Percentiles rank a stretch among this genome's conserved stretches.
Evolutionary conservation across 2,113 vertebrate genomes (phyloP).

Genomic region (Chaetura pelagica): DNA sequence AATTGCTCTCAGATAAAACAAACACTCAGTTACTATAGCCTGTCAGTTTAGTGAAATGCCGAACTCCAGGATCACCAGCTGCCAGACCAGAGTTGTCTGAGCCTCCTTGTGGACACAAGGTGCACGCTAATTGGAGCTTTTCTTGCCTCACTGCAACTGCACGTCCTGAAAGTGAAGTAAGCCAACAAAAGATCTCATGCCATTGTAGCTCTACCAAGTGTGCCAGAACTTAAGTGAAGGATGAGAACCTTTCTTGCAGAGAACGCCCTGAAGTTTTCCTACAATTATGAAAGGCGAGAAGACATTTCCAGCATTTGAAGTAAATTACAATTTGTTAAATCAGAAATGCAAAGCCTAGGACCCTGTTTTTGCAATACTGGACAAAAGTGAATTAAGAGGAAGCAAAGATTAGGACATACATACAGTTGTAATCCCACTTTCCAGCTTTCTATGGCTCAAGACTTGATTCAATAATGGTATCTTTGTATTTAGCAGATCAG

Average conservation of each 20-base stretch:
- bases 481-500: neutral
- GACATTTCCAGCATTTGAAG: neutral
- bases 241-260: neutral
- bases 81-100: neutral
- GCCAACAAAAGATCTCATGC: neutral
- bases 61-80: accelerated
- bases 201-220: accelerated
- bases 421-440: neutral
- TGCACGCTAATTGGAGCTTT: accelerated
- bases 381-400: neutral
- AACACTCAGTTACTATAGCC: neutral
- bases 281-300: neutral
- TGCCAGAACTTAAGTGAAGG: neutral
- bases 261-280: neutral
- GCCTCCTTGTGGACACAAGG: neutral
- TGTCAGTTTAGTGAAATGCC: accelerated
- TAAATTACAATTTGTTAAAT: neutral
- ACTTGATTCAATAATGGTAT: neutral
- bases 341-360: neutral
- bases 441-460: neutral
- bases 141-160: neutral
- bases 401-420: neutral
- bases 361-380: neutral
- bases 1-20: neutral
- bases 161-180: accelerated